Evolutionary conservation across 2,797 vertebrate species (phyloP), one percentile per base, ranked within the genome.

Genomic region (Phalloptychus januarius): DNA sequence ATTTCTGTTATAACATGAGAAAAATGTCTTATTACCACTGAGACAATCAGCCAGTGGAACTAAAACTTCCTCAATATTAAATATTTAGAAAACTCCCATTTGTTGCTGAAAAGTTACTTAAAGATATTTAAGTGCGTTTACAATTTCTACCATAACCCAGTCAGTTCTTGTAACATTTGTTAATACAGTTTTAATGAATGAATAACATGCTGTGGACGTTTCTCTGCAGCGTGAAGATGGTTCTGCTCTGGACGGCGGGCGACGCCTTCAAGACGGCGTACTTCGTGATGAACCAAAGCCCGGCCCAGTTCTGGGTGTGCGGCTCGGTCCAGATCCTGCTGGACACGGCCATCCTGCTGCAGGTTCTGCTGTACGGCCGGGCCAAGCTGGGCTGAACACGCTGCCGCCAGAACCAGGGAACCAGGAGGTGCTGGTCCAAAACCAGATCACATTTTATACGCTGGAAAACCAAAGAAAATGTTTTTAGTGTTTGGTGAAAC

Each of bases 201-300:
- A 20, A 2, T 48, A 2, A 48, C 46, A 7, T 7, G 23, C 44
- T 38, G 10, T 44, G 13, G 42, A 12, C 63, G 42, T 82, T 33
- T 63, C n/a, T 74, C 50, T 80, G n/a, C 81, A 96, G 96, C 81
- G 93, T 97, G 85, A 96, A 96, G 93, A 97, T 97, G 96, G 96
- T 97, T 79, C 85, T 96, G 78, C 90, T 97, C 79, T 97, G 96
- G 96, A 95, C 86, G 0, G 94, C 94, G 0, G 96, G 96, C 0
- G 96, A 96, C 46, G 18, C 95, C 88, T 97, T 96, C 91, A 97
- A 97, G 93, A 96, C 96, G 4, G 75, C 85, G 5, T 97, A 96
- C 92, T 97, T 97, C 38, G 89, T 96, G 79, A 83, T 95, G 74
- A 96, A 96, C 5, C 90, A 95, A 40, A 96, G 95, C 69, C 96